Conservation (phyloP, 2,888 invertebrate genomes). For the Noctua janthina region DNA sequence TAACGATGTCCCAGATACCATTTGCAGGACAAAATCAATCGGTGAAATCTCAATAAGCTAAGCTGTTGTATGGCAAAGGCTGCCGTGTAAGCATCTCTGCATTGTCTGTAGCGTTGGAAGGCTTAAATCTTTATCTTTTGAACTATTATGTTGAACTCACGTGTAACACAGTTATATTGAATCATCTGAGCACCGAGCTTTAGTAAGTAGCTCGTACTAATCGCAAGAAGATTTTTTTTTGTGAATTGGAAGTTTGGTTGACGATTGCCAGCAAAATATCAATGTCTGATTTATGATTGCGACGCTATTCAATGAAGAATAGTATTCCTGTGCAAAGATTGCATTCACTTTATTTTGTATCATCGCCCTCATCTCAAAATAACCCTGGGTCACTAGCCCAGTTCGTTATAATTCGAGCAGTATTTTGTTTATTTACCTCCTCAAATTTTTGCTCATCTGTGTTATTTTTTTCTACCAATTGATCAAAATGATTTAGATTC, state of each 20-base stretch:
- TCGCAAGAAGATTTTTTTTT: neutral
- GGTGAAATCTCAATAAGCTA: neutral
- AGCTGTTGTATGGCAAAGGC: neutral
- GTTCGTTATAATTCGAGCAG: neutral
- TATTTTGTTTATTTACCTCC: no score
- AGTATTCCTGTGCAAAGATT: neutral
- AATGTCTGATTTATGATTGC: neutral
- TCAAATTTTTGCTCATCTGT: neutral
- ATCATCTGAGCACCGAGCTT: neutral
- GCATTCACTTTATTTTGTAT: neutral
- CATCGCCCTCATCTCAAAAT: neutral
- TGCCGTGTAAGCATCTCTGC: conserved; percentile 6
- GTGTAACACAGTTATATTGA: neutral
- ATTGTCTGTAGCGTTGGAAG: conserved; percentile 16
- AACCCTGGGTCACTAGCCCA: neutral
- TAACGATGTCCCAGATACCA: neutral
- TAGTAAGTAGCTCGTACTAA: neutral
- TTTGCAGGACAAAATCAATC: neutral
- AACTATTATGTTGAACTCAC: conserved; percentile 21
- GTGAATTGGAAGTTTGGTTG: neutral
- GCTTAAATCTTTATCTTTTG: conserved; percentile 14
- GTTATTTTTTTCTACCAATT: neutral
- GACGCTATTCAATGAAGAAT: neutral
- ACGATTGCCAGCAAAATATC: neutral
- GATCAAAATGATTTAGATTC: neutral